A percentile compares a stretch with the other conserved stretches of the same genome.
Conservation (phyloP, 92 coral and sea anemone species). For the Metridium senile region DNA sequence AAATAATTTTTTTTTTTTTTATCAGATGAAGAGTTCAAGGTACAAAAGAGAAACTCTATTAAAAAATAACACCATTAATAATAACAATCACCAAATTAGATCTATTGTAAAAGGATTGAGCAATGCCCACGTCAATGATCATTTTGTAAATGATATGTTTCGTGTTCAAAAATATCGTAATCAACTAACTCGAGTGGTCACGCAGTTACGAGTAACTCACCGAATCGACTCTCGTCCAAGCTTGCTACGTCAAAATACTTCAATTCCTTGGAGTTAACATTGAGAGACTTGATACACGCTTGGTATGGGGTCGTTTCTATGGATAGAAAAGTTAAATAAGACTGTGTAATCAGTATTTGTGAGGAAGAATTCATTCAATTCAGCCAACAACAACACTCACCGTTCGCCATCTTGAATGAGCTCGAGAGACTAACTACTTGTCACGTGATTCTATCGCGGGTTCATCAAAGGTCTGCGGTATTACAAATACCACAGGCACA, state of each 20-base stretch:
- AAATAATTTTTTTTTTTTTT: background rate
- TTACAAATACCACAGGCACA: conserved; percentile 10
- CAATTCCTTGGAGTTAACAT: conserved; percentile 72
- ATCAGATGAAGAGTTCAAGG: background rate
- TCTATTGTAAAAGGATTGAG: background rate
- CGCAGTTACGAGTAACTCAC: conserved; percentile 45
- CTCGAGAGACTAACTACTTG: background rate
- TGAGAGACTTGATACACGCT: conserved; percentile 64
- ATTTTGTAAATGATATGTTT: too few species aligned
- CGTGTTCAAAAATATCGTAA: too few species aligned
- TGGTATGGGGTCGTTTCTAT: conserved; percentile 73
- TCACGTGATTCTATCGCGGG: conserved; percentile 41
- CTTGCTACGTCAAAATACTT: conserved; percentile 83
- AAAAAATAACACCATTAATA: background rate
- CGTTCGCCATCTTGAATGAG: conserved; percentile 59
- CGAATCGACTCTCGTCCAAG: conserved; percentile 76
- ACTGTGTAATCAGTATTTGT: background rate
- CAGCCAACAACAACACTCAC: conserved; percentile 41
- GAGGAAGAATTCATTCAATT: too few species aligned
- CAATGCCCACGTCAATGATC: too few species aligned
- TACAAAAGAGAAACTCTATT: background rate
- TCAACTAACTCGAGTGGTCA: background rate
- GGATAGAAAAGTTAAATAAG: background rate
- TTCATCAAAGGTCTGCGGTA: conserved; percentile 11
- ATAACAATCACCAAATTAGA: background rate